Evolutionary conservation across 2,113 vertebrate genomes (phyloP).

Genomic region (Plecotus auritus): DNA sequence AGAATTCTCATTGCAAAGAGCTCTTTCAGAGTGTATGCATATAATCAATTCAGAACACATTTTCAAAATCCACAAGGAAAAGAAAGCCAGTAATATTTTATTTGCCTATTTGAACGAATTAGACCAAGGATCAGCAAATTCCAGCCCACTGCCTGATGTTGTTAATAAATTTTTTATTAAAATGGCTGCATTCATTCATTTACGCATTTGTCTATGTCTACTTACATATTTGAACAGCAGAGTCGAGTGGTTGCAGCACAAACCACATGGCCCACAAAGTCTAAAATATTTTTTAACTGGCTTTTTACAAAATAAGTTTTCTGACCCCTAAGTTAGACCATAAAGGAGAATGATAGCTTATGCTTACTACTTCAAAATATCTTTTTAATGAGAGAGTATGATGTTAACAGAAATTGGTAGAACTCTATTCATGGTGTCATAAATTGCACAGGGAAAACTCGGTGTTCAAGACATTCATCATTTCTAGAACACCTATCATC

Average conservation of each 20-base stretch:
- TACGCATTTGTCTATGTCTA: not conserved
- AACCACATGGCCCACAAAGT: not conserved
- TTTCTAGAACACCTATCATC: not conserved
- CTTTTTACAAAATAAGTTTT: conserved; percentile 4
- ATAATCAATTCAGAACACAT: conserved; percentile 6
- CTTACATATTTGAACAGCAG: not conserved
- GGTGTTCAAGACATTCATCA: not conserved
- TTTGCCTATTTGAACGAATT: not conserved
- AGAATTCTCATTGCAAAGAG: not conserved
- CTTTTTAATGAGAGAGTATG: conserved; percentile 9
- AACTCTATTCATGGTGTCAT: not conserved
- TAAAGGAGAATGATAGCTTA: conserved; percentile 8
- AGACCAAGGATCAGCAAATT: not conserved
- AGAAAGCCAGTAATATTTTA: not conserved
- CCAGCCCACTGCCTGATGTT: not conserved
- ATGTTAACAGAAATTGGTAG: not conserved
- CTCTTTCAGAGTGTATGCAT: not conserved
- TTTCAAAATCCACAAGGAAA: conserved; percentile 3
- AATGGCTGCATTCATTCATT: not conserved
- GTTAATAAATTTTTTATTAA: conserved; percentile 4
- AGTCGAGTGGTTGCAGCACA: not conserved
- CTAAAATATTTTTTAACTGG: not conserved
- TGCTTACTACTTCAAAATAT: conserved; percentile 8
- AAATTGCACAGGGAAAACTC: not conserved
- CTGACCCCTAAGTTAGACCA: not conserved